Conservation (phyloP, 2,888 invertebrate genomes). For the Apotomis betuletana region DNA sequence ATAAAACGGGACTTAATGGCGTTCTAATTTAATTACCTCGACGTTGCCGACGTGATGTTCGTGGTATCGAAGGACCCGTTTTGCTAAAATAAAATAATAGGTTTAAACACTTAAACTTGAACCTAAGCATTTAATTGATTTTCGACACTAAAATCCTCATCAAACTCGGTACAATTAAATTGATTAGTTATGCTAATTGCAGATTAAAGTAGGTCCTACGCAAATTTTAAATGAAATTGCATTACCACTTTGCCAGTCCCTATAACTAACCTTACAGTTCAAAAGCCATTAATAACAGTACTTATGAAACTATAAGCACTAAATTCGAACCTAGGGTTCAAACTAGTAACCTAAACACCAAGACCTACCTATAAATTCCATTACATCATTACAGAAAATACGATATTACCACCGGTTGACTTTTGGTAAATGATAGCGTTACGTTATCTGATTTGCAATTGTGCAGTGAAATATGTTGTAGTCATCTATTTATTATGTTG, state of each 20-base stretch:
- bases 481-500: conserved; percentile 8
- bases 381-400: conserved; percentile 25
- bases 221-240: neutral
- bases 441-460: conserved; percentile 27
- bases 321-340: conserved; percentile 29
- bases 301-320: conserved; percentile 26
- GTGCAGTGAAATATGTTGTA: conserved; percentile 12
- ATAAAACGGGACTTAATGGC: too few relatives aligned
- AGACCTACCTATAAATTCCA: conserved; percentile 30
- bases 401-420: conserved; percentile 21
- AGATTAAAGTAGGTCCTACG: too few relatives aligned
- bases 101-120: too few relatives aligned
- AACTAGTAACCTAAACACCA: conserved; percentile 26
- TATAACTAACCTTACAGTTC: conserved; percentile 10
- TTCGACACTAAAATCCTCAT: conserved; percentile 46
- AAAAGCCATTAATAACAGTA: conserved; percentile 20
- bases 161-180: conserved; percentile 40
- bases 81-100: too few relatives aligned
- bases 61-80: too few relatives aligned
- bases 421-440: conserved; percentile 27
- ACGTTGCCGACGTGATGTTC: too few relatives aligned
- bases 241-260: conserved; percentile 1
- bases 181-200: too few relatives aligned
- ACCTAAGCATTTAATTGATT: too few relatives aligned
- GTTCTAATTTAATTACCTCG: too few relatives aligned